Conservation (phyloP, 1,140 invertebrate species). For the Spodoptera litura region DNA sequence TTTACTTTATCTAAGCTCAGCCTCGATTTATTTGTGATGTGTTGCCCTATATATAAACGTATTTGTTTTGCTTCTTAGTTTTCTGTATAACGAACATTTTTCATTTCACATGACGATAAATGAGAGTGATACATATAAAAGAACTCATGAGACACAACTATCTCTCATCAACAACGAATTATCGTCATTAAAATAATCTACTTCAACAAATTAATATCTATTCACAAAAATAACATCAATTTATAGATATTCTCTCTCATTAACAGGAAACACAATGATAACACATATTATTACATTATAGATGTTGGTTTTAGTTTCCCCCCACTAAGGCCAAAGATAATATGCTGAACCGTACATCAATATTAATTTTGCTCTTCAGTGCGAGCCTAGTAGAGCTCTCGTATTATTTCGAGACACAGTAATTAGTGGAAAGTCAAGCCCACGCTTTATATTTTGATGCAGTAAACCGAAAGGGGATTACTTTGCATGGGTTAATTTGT, state of each 20-base stretch:
- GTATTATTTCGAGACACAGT: slow-evolving; percentile 40
- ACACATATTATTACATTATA: slow-evolving; percentile 31
- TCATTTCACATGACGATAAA: too few relatives aligned
- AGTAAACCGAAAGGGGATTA: slow-evolving; percentile 1
- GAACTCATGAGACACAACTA: too few relatives aligned
- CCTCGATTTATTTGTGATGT: too few relatives aligned
- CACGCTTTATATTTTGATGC: slow-evolving; percentile 15
- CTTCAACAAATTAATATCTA: background rate
- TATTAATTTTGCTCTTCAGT: slow-evolving; percentile 72
- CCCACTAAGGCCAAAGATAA: slow-evolving; percentile 69
- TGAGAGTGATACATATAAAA: too few relatives aligned
- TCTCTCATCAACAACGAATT: too few relatives aligned
- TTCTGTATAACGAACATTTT: too few relatives aligned
- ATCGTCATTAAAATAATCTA: background rate
- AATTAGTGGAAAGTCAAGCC: slow-evolving; percentile 17
- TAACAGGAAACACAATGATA: slow-evolving; percentile 20
- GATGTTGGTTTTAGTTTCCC: slow-evolving; percentile 33
- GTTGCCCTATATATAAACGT: too few relatives aligned
- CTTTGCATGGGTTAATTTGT: too few relatives aligned
- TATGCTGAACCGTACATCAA: slow-evolving; percentile 71
- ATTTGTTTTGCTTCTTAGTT: too few relatives aligned
- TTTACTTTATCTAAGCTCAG: background rate
- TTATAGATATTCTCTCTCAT: slow-evolving; percentile 12
- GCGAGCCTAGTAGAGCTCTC: slow-evolving; percentile 7
- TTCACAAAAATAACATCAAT: background rate